phyloP scores from a whole-genome alignment of 2,888 invertebrate genomes.

The Aphodius sticticus region DNA sequence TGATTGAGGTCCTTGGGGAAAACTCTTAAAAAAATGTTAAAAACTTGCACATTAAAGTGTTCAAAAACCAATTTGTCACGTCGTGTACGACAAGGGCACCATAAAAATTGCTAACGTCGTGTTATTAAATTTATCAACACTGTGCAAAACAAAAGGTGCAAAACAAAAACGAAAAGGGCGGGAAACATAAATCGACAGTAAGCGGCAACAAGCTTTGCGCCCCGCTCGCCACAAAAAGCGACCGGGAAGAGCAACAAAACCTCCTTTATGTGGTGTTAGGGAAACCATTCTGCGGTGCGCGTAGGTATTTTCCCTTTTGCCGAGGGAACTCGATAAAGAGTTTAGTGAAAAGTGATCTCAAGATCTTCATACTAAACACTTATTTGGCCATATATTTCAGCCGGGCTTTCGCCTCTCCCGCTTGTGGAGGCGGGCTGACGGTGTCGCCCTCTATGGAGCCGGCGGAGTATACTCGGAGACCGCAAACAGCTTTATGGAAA shows the following conservation, averaged over 20 bases:
- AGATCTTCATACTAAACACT: slow-evolving; percentile 61
- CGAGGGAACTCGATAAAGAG: slow-evolving; percentile 48
- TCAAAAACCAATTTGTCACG: neutral
- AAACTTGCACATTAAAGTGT: neutral
- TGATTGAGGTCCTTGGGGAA: too few relatives aligned
- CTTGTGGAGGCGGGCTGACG: slow-evolving; percentile 49
- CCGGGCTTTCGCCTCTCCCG: slow-evolving; percentile 17
- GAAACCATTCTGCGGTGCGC: neutral
- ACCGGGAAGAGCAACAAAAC: neutral
- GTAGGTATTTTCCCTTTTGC: neutral
- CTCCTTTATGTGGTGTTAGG: slow-evolving; percentile 4
- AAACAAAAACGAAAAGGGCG: neutral
- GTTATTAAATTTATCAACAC: neutral
- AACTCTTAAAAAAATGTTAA: too few relatives aligned
- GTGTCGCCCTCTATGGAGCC: neutral
- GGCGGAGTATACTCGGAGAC: slow-evolving; percentile 48
- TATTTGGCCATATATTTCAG: slow-evolving; percentile 61
- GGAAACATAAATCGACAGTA: neutral
- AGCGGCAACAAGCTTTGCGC: slow-evolving; percentile 4
- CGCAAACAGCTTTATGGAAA: slow-evolving; percentile 63
- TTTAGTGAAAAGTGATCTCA: slow-evolving; percentile 57
- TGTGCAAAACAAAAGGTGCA: neutral
- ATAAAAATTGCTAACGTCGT: neutral
- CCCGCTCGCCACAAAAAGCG: neutral
- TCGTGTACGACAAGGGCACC: neutral